Conservation (phyloP, 2,113 vertebrate species). For the Ceuthmochares aereus region DNA sequence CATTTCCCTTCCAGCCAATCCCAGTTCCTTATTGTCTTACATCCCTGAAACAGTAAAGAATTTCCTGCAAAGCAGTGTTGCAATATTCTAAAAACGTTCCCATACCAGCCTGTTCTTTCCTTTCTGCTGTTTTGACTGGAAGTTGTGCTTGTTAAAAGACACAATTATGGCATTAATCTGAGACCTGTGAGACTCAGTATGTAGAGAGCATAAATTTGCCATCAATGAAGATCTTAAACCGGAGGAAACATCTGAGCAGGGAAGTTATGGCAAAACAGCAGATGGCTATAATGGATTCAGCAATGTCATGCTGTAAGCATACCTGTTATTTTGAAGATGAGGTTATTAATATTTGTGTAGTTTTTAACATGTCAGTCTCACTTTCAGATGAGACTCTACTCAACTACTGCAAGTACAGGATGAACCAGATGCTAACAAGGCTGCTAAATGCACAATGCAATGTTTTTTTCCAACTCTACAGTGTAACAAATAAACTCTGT, state of each 20-base stretch:
- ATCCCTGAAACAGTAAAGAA: background rate
- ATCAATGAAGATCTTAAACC: background rate
- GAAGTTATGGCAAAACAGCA: background rate
- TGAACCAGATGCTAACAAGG: background rate
- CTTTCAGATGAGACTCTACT: background rate
- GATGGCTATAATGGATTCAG: background rate
- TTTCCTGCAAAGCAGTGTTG: accelerated
- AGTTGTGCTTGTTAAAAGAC: background rate
- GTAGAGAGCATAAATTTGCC: too few species aligned
- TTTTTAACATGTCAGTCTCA: background rate
- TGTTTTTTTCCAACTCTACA: background rate
- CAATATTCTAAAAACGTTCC: background rate
- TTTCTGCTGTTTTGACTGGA: background rate
- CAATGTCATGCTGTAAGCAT: background rate
- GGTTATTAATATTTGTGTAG: background rate
- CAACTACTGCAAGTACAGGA: background rate
- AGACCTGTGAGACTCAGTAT: background rate
- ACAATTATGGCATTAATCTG: background rate
- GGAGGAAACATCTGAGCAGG: background rate
- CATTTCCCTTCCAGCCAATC: background rate
- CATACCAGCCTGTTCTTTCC: background rate
- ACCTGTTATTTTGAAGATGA: background rate
- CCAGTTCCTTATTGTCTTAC: background rate
- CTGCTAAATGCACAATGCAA: background rate
- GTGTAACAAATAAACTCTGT: background rate